Evolutionary conservation across 2,888 invertebrate genomes (phyloP), one percentile per base, ranked within the genome.

Genomic region (Bellardia bayeri): DNA sequence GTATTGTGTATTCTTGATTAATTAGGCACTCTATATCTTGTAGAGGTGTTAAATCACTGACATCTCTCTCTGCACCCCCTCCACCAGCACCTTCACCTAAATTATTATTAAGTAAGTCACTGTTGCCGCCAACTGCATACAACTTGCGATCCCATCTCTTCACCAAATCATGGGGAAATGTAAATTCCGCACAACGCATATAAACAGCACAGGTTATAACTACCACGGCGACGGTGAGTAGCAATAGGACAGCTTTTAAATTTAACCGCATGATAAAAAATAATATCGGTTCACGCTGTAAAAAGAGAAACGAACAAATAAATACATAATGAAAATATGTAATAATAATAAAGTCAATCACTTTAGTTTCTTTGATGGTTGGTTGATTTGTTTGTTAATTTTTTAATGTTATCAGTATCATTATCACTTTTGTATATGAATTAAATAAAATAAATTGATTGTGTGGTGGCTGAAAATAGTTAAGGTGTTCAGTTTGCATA

Each of bases 1-100:
- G 95, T 90, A 98, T 95, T 5, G 96, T 95, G 92, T 97, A 97
- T 91, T 98, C 97, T 75, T 97, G 97, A 94, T 98, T 98, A 92
- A 98, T 98, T 89, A 96, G 94, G 93, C 98, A 98, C 91, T 97
- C 97, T 90, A 98, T 96, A 91, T 96, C 96, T 91, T 96, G 92
- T 58, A 92, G 79, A 8, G 82, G 74, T 40, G 71, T 79, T 42
- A 79, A 75, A 51, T 87, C 85, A 66, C 42, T 75, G 4, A 23
- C 71, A 37, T 61, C 64, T 9, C 45, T 79, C 7, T 54, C 83
- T 1, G 13, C 13, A n/a, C 58, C 74, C 11, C n/a, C 61, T 3
- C 45, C 30, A 75, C 51, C 40, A 51, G 45, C 72, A 75, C 4
- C 78, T 72, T 82, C 82, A 37, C 69, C 83, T 13, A 72, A 61